phyloP scores from a whole-genome alignment of 2,888 invertebrate species.

The Drosophila suboccidentalis region DNA sequence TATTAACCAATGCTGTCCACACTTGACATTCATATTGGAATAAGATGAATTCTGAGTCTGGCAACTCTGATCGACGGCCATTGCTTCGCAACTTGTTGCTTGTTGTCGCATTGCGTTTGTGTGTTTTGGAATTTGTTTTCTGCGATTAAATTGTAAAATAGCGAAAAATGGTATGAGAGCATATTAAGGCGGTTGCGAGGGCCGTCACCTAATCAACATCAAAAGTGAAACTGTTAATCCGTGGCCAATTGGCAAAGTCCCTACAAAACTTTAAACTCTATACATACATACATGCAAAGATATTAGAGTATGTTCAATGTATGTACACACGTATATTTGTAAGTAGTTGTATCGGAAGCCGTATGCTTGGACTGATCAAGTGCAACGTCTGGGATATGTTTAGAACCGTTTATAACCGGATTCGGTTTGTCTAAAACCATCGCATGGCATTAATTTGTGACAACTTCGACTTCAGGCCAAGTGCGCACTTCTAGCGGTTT shows the following conservation, averaged over 20 bases:
- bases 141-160: conserved; percentile 40
- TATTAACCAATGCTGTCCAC: conserved; percentile 44
- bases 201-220: conserved; percentile 10
- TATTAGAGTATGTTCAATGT: neutral
- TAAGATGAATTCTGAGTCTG: conserved; percentile 63
- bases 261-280: conserved; percentile 7
- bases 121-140: conserved; percentile 47
- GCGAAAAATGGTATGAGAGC: conserved; percentile 23
- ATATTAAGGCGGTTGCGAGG: neutral
- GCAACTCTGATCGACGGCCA: conserved; percentile 77
- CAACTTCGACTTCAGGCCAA: conserved; percentile 68
- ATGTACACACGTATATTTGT: neutral
- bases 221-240: neutral
- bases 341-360: conserved; percentile 30
- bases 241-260: conserved; percentile 16
- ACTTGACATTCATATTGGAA: conserved; percentile 49
- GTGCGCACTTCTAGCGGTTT: conserved; percentile 44
- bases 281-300: conserved; percentile 1
- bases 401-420: conserved; percentile 74
- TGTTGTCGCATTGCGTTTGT: conserved; percentile 59
- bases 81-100: conserved; percentile 79
- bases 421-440: conserved; percentile 53
- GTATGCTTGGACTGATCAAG: conserved; percentile 43
- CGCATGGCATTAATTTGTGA: conserved; percentile 60
- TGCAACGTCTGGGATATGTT: conserved; percentile 60